A percentile compares a stretch with the other conserved stretches of the same genome.
phyloP scores from a whole-genome alignment of 2,113 vertebrate species.

The Catharus minimus region DNA sequence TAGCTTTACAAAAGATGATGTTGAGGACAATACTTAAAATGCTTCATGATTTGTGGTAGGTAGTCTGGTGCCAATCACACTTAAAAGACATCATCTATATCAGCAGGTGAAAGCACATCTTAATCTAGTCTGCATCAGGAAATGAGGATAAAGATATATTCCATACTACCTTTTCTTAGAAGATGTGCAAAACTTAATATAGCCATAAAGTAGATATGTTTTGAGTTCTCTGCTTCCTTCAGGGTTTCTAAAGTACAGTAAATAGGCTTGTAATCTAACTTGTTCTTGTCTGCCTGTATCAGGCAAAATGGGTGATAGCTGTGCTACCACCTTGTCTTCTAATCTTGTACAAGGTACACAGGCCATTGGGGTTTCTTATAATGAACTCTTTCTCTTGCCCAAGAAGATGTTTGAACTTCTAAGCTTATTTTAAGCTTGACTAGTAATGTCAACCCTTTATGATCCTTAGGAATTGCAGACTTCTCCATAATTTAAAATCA shows the following conservation, averaged over 20 bases:
- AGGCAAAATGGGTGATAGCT: background rate
- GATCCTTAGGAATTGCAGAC: background rate
- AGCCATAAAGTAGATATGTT: background rate
- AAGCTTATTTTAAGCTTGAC: background rate
- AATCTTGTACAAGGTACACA: background rate
- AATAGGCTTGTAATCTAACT: background rate
- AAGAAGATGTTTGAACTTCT: background rate
- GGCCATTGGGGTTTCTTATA: background rate
- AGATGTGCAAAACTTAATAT: background rate
- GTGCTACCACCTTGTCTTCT: background rate
- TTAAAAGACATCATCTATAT: background rate
- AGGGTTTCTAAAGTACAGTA: background rate
- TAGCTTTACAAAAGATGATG: background rate
- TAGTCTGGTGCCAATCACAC: background rate
- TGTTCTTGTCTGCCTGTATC: background rate
- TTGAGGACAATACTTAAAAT: background rate
- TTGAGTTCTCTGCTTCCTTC: background rate
- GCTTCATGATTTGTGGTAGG: background rate
- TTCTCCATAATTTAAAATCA: background rate
- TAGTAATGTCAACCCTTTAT: background rate
- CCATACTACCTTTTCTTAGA: background rate
- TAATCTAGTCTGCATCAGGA: background rate
- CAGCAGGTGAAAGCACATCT: background rate
- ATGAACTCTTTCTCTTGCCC: background rate
- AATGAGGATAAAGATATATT: background rate